Evolutionary conservation across 2,113 vertebrate genomes (phyloP), one percentile per base, ranked within the genome.

Genomic region (Egretta garzetta): DNA sequence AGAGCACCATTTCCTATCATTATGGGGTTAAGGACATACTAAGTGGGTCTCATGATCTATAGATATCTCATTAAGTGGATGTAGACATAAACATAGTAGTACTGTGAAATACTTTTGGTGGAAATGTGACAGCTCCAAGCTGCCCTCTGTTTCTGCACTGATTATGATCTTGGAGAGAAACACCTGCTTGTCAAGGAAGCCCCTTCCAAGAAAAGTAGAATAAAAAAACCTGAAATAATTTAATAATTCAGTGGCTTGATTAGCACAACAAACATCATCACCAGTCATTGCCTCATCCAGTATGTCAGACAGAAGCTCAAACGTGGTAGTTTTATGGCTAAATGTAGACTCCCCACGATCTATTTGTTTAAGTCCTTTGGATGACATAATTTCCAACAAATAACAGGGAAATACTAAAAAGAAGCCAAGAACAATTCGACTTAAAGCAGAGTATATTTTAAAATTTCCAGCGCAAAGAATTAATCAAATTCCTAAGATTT

Each of bases 41-140:
- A 95, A 96, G 81, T 93, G 83, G 68, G 75, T 90, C 86, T 92
- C 92, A 35, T 60, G 91, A 96, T 95, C 94, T 96, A 80, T 28
- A 97, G 93, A 93, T 95, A 93, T 80, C 71, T 96, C 86, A 91
- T 96, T 96, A 96, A 95, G 81, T 85, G 74, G 77, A 90, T 1
- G 11, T 2, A 96, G 93, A 89, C 84, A 80, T 95, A 94, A 97
- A 92, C 86, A 94, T 24, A 72, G 66, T 9, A 37, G 77, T 70
- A 93, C 41, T 43, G 90, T 55, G 45, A 96, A 97, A 95, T 94
- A 94, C 53, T 91, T 89, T 76, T 59, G 80, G 91, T 94, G 91
- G 84, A 87, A 91, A 66, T 66, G 45, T 86, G 91, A 85, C 91
- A 91, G 94, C 41, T 97, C 74, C 62, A 90, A 85, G 67, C 53